Evolutionary conservation across 2,113 vertebrate species (phyloP).

Genomic region (Pyxicephalus adspersus): DNA sequence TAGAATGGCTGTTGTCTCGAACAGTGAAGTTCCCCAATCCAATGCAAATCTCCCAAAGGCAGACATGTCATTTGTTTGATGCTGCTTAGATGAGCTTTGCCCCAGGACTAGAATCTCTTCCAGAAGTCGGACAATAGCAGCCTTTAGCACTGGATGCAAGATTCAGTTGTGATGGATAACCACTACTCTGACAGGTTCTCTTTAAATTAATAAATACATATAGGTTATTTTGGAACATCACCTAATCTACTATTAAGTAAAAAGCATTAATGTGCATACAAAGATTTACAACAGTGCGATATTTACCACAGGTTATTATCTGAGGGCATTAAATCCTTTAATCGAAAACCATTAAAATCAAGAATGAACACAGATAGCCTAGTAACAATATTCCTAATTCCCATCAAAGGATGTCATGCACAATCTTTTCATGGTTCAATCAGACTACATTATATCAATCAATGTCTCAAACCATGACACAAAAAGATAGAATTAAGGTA

Average conservation of each 20-base stretch:
- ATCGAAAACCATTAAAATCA: constrained; percentile 51
- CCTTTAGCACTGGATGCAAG: too few species aligned
- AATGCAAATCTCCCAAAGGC: too few species aligned
- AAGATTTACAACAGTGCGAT: constrained; percentile 26
- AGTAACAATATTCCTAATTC: constrained; percentile 41
- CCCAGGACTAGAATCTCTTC: too few species aligned
- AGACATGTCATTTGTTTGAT: too few species aligned
- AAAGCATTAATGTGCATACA: not conserved
- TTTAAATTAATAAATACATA: too few species aligned
- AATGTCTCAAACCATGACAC: constrained; percentile 3
- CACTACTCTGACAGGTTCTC: too few species aligned
- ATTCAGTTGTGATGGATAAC: too few species aligned
- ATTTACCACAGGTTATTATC: constrained; percentile 39
- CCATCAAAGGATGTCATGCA: constrained; percentile 39
- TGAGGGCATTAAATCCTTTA: constrained; percentile 32
- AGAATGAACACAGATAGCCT: constrained; percentile 38
- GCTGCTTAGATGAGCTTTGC: too few species aligned
- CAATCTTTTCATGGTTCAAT: constrained; percentile 36
- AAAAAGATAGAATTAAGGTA: not conserved
- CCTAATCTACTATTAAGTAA: not conserved
- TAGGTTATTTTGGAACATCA: not conserved
- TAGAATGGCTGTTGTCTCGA: too few species aligned
- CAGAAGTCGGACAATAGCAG: too few species aligned
- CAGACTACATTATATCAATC: constrained; percentile 42
- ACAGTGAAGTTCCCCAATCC: too few species aligned